Evolutionary conservation across 1,140 invertebrate species (phyloP).

Genomic region (Drosophila nebulosa): DNA sequence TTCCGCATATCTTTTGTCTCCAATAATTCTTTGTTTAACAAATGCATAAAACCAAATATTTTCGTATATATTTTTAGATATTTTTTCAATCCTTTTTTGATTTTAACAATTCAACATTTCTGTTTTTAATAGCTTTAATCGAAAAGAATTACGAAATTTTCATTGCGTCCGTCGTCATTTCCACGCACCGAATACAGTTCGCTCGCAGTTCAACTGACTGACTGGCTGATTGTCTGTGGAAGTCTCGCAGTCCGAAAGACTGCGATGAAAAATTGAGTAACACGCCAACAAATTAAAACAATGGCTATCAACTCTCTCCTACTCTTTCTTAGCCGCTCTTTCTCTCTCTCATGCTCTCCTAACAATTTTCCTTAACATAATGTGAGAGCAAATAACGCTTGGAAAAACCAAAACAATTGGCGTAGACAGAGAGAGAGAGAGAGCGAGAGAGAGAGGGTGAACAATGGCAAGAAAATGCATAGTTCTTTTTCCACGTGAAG

Average conservation of each 20-base stretch:
- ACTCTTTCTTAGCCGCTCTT: not conserved
- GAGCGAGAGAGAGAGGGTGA: not conserved
- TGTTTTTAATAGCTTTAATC: not conserved
- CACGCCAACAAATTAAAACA: conserved; percentile 33
- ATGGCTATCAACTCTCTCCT: conserved; percentile 7
- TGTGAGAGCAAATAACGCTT: not conserved
- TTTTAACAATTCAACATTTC: not conserved
- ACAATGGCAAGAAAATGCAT: not conserved
- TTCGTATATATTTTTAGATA: not conserved
- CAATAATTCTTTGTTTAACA: not conserved
- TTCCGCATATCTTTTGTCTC: conserved; percentile 31
- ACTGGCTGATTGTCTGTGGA: conserved; percentile 9
- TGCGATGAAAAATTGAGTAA: conserved; percentile 49
- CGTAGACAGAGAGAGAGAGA: not conserved
- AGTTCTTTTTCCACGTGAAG: conserved; percentile 50
- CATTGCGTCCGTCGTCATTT: conserved; percentile 11
- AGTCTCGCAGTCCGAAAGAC: not conserved
- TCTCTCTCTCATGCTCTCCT: not conserved
- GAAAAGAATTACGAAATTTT: conserved; percentile 43
- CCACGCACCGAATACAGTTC: conserved; percentile 12
- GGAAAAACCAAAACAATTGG: conserved; percentile 24
- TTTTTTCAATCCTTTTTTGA: not conserved
- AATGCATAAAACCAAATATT: not conserved
- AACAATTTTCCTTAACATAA: not conserved
- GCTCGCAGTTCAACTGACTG: conserved; percentile 9